Evolutionary conservation across 2,888 invertebrate genomes (phyloP).

Genomic region (Eutolmus rufibarbis): DNA sequence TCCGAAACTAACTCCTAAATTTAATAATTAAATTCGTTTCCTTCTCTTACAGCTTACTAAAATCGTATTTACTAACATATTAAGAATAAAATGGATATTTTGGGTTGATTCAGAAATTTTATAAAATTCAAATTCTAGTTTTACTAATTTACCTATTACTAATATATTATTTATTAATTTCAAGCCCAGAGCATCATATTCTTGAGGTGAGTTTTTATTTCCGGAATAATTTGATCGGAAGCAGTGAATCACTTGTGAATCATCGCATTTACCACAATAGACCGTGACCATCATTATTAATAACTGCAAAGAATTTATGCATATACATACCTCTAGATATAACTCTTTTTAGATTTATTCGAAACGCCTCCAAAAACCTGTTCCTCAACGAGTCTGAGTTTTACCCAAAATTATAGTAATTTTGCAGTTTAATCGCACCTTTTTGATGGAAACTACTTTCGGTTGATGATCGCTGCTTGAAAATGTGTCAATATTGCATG

Average conservation of each 20-base stretch:
- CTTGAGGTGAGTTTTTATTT: neutral
- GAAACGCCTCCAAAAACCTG: neutral
- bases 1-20: no score
- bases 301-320: neutral
- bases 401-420: neutral
- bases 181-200: neutral
- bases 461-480: neutral
- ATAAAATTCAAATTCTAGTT: no score
- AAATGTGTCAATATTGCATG: neutral
- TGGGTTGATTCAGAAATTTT: no score
- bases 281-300: neutral
- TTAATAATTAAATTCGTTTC: no score
- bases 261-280: neutral
- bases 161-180: no score
- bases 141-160: no score
- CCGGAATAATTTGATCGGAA: neutral
- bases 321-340: neutral
- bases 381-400: neutral
- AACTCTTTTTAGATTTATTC: neutral
- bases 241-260: neutral
- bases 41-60: no score
- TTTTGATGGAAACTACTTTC: neutral
- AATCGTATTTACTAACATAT: no score
- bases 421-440: neutral
- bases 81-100: no score